Percentiles rank a stretch among this genome's conserved stretches.
Conservation (phyloP, 2,113 vertebrate species). For the Coptodon rendalli region DNA sequence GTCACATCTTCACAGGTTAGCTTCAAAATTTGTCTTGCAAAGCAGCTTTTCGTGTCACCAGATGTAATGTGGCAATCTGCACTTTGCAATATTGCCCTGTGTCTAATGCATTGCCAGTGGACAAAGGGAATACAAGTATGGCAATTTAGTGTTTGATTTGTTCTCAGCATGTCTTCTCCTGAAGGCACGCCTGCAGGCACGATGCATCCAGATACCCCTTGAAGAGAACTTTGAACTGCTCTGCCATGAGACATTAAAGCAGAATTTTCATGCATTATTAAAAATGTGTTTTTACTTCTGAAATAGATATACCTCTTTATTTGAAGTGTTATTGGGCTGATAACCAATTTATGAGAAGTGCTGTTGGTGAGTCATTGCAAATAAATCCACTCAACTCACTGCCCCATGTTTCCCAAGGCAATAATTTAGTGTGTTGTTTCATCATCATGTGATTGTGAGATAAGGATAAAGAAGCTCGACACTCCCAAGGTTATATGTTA, state of each 20-base stretch:
- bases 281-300: conserved; percentile 17
- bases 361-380: conserved; percentile 15
- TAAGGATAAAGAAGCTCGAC: not conserved
- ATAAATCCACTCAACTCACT: not conserved
- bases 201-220: not conserved
- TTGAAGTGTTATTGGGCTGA: not conserved
- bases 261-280: conserved; percentile 35
- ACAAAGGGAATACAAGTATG: not conserved
- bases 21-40: not conserved
- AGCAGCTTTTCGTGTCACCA: not conserved
- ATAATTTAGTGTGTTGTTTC: conserved; percentile 9
- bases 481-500: not conserved
- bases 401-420: not conserved
- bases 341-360: conserved; percentile 15
- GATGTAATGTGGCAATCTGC: not conserved
- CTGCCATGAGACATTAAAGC: conserved; percentile 9
- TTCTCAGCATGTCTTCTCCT: conserved; percentile 5
- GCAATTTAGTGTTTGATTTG: conserved; percentile 11
- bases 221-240: conserved; percentile 27
- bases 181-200: conserved; percentile 13
- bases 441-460: not conserved
- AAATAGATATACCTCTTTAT: conserved; percentile 10
- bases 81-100: not conserved
- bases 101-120: not conserved
- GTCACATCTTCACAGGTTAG: not conserved